Conservation (phyloP, 2,113 vertebrate genomes). For the Caretta caretta region DNA sequence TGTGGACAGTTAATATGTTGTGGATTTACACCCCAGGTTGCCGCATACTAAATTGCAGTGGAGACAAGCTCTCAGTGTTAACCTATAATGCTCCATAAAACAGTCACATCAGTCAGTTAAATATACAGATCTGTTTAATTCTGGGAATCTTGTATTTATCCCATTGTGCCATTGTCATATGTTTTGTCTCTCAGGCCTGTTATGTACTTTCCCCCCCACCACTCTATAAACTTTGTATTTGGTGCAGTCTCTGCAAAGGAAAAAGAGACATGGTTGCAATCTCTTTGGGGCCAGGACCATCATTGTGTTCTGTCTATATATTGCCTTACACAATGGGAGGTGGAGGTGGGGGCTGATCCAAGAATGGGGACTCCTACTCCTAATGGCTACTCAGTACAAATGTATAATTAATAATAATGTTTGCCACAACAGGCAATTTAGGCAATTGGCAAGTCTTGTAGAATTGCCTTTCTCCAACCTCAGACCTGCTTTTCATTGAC, state of each 20-base stretch:
- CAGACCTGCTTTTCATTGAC: neutral
- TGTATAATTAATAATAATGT: neutral
- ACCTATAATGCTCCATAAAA: fast-evolving
- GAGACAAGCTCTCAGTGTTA: neutral
- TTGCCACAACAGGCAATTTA: neutral
- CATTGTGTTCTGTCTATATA: neutral
- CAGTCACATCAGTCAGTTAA: neutral
- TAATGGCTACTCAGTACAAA: neutral
- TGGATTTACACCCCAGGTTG: neutral
- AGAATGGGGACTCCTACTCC: neutral
- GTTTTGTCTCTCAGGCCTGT: neutral
- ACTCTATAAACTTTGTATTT: neutral
- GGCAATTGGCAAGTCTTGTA: neutral
- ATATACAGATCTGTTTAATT: neutral
- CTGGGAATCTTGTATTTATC: neutral
- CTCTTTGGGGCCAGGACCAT: neutral
- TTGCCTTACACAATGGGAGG: neutral
- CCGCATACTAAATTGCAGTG: neutral
- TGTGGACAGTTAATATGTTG: neutral
- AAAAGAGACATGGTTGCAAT: neutral
- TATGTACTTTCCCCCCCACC: fast-evolving
- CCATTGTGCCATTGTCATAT: neutral
- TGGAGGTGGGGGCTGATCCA: neutral
- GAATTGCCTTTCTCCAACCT: neutral
- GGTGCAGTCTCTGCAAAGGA: neutral